Conservation (phyloP, 2,113 vertebrate species). For the Antennarius striatus region DNA sequence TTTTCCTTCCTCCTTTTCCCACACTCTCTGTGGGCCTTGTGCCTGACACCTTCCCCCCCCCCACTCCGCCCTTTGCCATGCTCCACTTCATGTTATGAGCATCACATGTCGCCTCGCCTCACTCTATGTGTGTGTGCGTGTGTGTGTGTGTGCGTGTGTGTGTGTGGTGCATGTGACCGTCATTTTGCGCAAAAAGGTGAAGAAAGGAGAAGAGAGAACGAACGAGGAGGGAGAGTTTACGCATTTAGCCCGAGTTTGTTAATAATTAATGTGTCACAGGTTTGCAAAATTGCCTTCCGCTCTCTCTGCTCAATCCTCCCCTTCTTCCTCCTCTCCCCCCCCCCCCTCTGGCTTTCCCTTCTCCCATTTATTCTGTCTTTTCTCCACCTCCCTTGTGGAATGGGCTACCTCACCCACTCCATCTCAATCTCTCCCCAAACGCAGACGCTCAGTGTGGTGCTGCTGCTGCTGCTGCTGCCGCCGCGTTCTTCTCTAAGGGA, state of each 20-base stretch:
- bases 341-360: constrained; percentile 59
- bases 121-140: constrained; percentile 25
- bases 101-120: constrained; percentile 60
- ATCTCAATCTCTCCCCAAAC: constrained; percentile 65
- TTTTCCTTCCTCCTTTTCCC: constrained; percentile 34
- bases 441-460: constrained; percentile 37
- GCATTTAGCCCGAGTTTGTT: constrained; percentile 82
- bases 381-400: constrained; percentile 44
- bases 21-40: constrained; percentile 54
- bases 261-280: constrained; percentile 85
- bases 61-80: constrained; percentile 73
- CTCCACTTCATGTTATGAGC: constrained; percentile 77
- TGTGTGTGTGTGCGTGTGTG: constrained; percentile 23
- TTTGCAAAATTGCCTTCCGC: constrained; percentile 77
- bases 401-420: constrained; percentile 55
- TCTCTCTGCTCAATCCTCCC: constrained; percentile 63
- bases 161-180: constrained; percentile 33
- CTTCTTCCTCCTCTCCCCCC: constrained; percentile 41
- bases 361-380: constrained; percentile 49
- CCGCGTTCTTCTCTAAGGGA: constrained; percentile 9
- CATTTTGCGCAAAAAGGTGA: constrained; percentile 61
- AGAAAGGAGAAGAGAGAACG: constrained; percentile 62
- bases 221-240: constrained; percentile 75
- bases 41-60: constrained; percentile 68
- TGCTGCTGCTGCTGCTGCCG: constrained; percentile 42